phyloP scores from a whole-genome alignment of 1,140 invertebrate species.

The Trypoxylus dichotomus region DNA sequence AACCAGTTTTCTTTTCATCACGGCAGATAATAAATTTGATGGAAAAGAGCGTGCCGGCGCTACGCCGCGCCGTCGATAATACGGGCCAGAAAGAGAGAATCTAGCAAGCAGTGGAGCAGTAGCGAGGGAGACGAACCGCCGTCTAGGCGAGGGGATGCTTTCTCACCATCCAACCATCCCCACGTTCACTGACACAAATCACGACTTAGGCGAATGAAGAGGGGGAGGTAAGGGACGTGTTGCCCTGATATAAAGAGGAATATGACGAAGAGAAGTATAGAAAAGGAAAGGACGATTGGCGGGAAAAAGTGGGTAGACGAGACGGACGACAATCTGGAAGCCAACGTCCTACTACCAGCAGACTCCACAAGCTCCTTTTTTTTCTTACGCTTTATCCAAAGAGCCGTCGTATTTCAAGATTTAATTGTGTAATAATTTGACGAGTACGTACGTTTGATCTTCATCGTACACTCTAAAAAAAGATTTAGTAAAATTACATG shows the following conservation, averaged over 20 bases:
- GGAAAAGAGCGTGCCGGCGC: slow-evolving; percentile 28
- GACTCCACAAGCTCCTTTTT: not conserved
- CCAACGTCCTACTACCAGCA: not conserved
- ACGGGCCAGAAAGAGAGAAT: not conserved
- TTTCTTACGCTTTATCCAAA: not conserved
- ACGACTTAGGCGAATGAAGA: not conserved
- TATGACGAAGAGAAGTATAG: not conserved
- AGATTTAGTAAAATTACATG: too few species aligned
- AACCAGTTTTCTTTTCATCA: slow-evolving; percentile 42
- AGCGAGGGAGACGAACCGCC: not conserved
- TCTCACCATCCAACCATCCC: not conserved
- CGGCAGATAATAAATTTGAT: slow-evolving; percentile 42
- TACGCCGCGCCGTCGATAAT: not conserved
- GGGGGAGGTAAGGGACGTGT: slow-evolving; percentile 4
- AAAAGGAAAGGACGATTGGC: not conserved
- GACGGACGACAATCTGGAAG: not conserved
- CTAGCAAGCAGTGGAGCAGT: not conserved
- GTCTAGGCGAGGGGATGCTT: slow-evolving; percentile 6
- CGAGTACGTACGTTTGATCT: not conserved
- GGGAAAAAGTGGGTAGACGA: not conserved
- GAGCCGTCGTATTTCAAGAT: not conserved
- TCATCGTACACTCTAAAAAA: too few species aligned
- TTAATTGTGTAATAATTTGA: not conserved
- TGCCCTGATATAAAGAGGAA: not conserved
- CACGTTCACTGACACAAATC: slow-evolving; percentile 13